Conservation (phyloP, 2,888 invertebrate species). For the Odontocolon sp. region DNA sequence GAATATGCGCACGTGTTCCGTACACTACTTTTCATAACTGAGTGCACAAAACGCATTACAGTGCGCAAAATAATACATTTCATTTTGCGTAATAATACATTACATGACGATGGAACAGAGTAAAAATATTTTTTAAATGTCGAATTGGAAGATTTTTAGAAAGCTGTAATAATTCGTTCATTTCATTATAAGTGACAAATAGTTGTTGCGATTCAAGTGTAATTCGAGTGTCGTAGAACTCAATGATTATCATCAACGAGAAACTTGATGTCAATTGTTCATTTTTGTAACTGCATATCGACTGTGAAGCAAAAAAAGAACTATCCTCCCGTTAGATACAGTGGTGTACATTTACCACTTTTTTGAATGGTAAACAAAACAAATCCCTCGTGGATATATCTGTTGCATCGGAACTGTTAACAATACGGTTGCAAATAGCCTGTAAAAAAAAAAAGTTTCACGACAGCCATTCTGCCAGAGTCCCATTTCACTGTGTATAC, state of each 20-base stretch:
- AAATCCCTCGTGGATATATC: slow-evolving; percentile 15
- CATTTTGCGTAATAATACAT: too few relatives aligned
- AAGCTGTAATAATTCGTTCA: too few relatives aligned
- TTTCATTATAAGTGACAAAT: too few relatives aligned
- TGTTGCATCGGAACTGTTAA: slow-evolving; percentile 42
- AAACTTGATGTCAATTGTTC: not conserved
- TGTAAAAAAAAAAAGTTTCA: slow-evolving; percentile 38
- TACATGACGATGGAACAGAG: too few relatives aligned
- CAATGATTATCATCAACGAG: not conserved
- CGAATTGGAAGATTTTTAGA: too few relatives aligned
- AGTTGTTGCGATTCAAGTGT: not conserved
- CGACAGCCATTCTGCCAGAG: slow-evolving; percentile 10
- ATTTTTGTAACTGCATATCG: too few relatives aligned
- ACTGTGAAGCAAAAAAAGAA: not conserved
- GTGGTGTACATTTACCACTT: not conserved
- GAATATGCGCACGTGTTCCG: too few relatives aligned
- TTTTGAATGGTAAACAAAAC: slow-evolving; percentile 22
- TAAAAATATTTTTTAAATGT: too few relatives aligned
- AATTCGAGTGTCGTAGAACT: not conserved
- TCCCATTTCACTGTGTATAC: slow-evolving; percentile 40
- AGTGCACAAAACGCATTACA: too few relatives aligned
- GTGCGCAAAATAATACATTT: too few relatives aligned
- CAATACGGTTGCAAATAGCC: slow-evolving; percentile 30
- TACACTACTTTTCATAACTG: too few relatives aligned
- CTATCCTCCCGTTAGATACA: not conserved